Evolutionary conservation across 2,888 invertebrate genomes (phyloP).

Genomic region (Diaprepes abbreviatus): DNA sequence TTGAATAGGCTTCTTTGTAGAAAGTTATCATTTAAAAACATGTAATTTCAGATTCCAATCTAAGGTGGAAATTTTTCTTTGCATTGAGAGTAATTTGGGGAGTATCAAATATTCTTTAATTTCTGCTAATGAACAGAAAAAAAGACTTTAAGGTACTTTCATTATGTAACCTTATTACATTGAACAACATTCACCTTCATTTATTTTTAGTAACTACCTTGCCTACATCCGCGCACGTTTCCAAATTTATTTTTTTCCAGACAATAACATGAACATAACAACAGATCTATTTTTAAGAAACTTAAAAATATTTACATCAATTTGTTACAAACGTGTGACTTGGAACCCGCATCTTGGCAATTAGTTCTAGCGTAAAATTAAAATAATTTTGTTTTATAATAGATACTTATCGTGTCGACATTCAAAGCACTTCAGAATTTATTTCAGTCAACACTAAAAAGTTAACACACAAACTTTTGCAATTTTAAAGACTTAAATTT

Average conservation of each 20-base stretch:
- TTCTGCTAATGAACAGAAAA: too few relatives aligned
- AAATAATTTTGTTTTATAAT: slow-evolving; percentile 36
- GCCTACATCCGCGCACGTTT: neutral
- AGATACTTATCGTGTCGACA: slow-evolving; percentile 26
- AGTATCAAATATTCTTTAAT: too few relatives aligned
- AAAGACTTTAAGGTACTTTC: too few relatives aligned
- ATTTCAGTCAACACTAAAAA: slow-evolving; percentile 27
- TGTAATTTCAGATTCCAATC: too few relatives aligned
- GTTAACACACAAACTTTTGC: slow-evolving; percentile 18
- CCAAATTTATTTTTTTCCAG: slow-evolving; percentile 22
- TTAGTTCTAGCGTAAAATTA: slow-evolving; percentile 29
- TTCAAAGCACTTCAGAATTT: slow-evolving; percentile 37
- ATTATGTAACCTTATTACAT: neutral
- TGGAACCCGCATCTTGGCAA: slow-evolving; percentile 30
- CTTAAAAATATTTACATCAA: slow-evolving; percentile 35
- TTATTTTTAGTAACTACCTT: slow-evolving; percentile 13
- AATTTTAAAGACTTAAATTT: slow-evolving; percentile 25
- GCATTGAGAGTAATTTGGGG: too few relatives aligned
- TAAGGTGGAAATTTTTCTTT: too few relatives aligned
- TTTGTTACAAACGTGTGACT: slow-evolving; percentile 32
- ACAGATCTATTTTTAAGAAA: slow-evolving; percentile 34
- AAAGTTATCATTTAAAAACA: too few relatives aligned
- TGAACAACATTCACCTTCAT: neutral
- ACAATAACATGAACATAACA: slow-evolving; percentile 25
- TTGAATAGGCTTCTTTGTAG: too few relatives aligned